Evolutionary conservation across 2,888 invertebrate genomes (phyloP).

Genomic region (Adineta ricciae): DNA sequence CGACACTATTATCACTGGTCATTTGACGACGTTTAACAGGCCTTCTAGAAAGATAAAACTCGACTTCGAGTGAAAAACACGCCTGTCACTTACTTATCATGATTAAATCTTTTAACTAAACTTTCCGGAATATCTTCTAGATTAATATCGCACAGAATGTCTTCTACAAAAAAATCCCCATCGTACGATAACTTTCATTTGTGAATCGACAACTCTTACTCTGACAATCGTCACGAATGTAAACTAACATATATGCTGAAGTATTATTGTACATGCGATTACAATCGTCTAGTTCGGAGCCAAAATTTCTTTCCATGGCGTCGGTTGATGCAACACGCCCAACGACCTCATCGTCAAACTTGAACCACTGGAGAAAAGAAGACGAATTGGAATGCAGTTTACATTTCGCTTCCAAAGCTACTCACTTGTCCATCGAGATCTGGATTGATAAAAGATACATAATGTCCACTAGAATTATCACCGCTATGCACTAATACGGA

Average conservation of each 20-base stretch:
- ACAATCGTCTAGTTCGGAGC: conserved; percentile 78
- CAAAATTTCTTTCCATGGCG: conserved; percentile 92
- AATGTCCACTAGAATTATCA: conserved; percentile 97
- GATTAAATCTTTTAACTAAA: neutral
- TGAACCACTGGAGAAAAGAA: conserved; percentile 66
- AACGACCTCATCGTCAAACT: conserved; percentile 98
- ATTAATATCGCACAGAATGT: conserved; percentile 24
- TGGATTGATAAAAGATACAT: conserved; percentile 96
- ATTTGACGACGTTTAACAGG: neutral
- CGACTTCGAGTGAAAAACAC: no score
- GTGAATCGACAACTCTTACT: neutral
- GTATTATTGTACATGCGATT: conserved; percentile 90
- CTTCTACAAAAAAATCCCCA: neutral
- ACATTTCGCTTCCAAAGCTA: neutral
- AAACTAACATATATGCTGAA: conserved; percentile 98
- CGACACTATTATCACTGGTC: neutral
- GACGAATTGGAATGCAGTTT: neutral
- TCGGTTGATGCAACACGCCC: conserved; percentile 87
- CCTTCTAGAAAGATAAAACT: neutral
- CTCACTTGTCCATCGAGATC: conserved; percentile 71
- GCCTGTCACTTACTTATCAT: conserved; percentile 18
- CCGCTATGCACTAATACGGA: conserved; percentile 96
- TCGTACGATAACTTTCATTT: neutral
- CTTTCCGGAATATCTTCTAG: conserved; percentile 26
- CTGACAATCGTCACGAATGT: conserved; percentile 66